Percentiles rank a stretch among this genome's conserved stretches.
phyloP scores from a whole-genome alignment of 2,888 invertebrate species.

The Tolmerus cingulatus region DNA sequence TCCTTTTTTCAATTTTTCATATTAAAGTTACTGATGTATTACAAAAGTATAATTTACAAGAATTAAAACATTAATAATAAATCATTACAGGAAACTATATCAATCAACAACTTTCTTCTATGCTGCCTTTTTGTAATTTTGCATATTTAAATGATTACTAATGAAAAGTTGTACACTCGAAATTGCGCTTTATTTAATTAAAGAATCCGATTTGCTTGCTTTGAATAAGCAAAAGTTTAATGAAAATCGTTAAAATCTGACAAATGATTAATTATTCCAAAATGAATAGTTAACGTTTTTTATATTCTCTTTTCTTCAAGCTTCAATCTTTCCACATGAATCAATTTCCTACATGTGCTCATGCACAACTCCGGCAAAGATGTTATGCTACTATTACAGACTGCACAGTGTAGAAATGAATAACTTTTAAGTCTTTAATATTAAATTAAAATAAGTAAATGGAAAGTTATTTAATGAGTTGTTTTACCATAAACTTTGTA shows the following conservation, averaged over 20 bases:
- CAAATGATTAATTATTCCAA: not conserved
- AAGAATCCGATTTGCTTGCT: not conserved
- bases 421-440: not conserved
- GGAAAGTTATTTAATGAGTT: not conserved
- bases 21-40: no score
- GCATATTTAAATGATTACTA: not conserved
- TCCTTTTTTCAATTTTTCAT: no score
- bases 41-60: not conserved
- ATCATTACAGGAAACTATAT: not conserved
- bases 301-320: not conserved
- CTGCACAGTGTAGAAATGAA: not conserved
- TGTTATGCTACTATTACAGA: not conserved
- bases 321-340: not conserved
- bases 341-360: not conserved
- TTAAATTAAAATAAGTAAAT: not conserved
- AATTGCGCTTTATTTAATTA: not conserved
- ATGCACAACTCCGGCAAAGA: not conserved
- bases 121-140: not conserved
- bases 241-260: not conserved
- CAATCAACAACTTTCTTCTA: not conserved
- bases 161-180: not conserved
- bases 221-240: not conserved
- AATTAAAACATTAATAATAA: not conserved
- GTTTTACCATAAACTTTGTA: not conserved
- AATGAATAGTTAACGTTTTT: not conserved